Conservation (phyloP, 2,888 invertebrate species). For the Eupsilia transversa region DNA sequence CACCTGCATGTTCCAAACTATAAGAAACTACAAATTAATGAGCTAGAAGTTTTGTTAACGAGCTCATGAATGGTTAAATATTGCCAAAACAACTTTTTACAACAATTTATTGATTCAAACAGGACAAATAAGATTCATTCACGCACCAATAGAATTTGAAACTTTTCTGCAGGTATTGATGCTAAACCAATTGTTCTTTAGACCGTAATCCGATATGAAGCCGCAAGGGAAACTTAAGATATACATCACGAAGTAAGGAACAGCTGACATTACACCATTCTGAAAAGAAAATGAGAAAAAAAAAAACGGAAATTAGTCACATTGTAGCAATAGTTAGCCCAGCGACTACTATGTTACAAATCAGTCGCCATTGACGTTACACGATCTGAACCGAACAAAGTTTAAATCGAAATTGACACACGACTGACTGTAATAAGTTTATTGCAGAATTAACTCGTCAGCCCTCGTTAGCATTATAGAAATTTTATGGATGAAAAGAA, state of each 20-base stretch:
- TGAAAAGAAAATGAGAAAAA: constrained; percentile 68
- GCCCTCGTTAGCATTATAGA: not conserved
- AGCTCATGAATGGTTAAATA: constrained; percentile 1
- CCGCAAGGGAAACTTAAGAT: constrained; percentile 86
- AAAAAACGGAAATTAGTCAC: too few species aligned
- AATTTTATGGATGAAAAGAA: not conserved
- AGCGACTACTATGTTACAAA: not conserved
- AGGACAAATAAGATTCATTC: not conserved
- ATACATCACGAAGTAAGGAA: constrained; percentile 94
- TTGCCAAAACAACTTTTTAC: not conserved
- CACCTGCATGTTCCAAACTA: constrained; percentile 80
- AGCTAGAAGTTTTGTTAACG: not conserved
- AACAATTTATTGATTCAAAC: not conserved
- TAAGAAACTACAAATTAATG: constrained; percentile 9
- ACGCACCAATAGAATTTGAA: constrained; percentile 80
- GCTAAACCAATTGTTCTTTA: constrained; percentile 88
- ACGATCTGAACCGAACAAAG: not conserved
- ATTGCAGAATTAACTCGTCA: not conserved
- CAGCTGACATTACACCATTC: constrained; percentile 93
- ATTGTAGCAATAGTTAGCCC: not conserved
- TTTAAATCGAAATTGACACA: not conserved
- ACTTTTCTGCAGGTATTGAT: constrained; percentile 87
- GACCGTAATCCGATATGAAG: constrained; percentile 89
- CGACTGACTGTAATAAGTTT: not conserved
- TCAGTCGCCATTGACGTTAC: not conserved